Base-by-base conservation (phyloP, 1,140 invertebrate genomes). In the Drosophila ironensis region DNA sequence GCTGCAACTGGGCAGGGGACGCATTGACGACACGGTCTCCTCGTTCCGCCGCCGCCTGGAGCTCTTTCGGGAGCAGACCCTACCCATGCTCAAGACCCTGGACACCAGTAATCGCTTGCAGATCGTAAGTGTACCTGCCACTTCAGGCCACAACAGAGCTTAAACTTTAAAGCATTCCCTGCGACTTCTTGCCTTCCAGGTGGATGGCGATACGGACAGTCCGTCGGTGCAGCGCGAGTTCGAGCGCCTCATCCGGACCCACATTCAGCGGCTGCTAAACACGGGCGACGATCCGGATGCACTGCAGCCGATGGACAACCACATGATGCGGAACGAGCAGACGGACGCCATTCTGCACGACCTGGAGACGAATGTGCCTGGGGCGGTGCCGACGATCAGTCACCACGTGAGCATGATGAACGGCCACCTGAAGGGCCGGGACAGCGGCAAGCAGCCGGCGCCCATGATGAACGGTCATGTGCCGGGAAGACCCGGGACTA, bases 71-170 rank as follows among this genome's bases (percentile, higher is more conserved):
- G 94, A 97, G 78, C 92, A 95, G 12, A 96, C 96, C 4, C 91
- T 98, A 48, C 97, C 96, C 1, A 96, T 97, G 93, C 91, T 97
- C 14, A 97, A 97, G 90, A 92, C 91, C 0, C 91, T 97, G 86
- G 97, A 98, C 70, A 94, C 94, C 54, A 93, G 95, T 46, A 94
- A 93, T 80, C 92, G 96, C 9, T 90, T 97, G 14, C 94, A 93
- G 33, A 96, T 97, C 63, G 95, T 96, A 89, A 93, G 93, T 56
- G n/a, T 0, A 0, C 1, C 12, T 9, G 0, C 2, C 0, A 4
- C 0, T 6, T 0, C 1, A 20, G 6, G 3, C 8, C 3, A 19
- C 3, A 7, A n/a, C n/a, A 7, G 1, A 5, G 0, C 1, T 22
- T 2, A 42, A 12, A 17, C n/a, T 0, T 20, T 20, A 71, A 30